These are phyloP conservation scores for Cryptocephalus primarius DNA, from an alignment of 2,888 invertebrate species.

Conservation along the genomic window DNA sequence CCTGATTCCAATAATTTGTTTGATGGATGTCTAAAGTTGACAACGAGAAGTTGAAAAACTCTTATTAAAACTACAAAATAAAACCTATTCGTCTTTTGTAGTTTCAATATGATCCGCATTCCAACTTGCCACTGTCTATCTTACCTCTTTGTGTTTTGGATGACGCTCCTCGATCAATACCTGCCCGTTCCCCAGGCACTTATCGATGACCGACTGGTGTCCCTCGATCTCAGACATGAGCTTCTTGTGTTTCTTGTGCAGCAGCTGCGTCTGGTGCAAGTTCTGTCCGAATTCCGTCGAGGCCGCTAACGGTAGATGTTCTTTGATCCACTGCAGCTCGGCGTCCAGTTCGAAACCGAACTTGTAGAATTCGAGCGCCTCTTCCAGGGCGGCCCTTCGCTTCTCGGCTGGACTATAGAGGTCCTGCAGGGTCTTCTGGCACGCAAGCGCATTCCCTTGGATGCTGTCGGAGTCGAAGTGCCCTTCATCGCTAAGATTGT, in stretches of 20 bases:
- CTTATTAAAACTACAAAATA: neutral
- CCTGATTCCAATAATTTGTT: too few relatives aligned
- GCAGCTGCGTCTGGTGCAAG: conserved; percentile 83
- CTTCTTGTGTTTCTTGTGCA: conserved; percentile 90
- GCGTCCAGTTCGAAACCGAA: conserved; percentile 87
- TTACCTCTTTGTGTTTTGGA: conserved; percentile 66
- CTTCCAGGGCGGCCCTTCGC: conserved; percentile 69
- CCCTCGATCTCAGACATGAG: conserved; percentile 81
- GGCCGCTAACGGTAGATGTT: conserved; percentile 71
- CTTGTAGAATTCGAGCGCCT: conserved; percentile 77
- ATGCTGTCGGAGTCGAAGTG: conserved; percentile 92
- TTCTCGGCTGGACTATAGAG: conserved; percentile 61
- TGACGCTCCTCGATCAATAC: conserved; percentile 64
- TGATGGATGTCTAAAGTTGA: too few relatives aligned
- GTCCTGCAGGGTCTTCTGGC: conserved; percentile 58
- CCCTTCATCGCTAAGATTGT: conserved; percentile 84
- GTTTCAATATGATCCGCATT: too few relatives aligned
- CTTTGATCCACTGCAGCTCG: conserved; percentile 92
- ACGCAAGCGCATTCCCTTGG: conserved; percentile 60
- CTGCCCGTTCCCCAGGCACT: conserved; percentile 70
- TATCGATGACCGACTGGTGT: conserved; percentile 74
- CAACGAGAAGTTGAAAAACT: neutral
- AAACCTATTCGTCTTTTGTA: too few relatives aligned
- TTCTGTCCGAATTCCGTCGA: conserved; percentile 70
- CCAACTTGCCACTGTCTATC: neutral